These are phyloP conservation scores for Epizoanthus scotinus DNA, from an alignment of 92 coral and sea anemone species.

Conservation along the genomic window DNA sequence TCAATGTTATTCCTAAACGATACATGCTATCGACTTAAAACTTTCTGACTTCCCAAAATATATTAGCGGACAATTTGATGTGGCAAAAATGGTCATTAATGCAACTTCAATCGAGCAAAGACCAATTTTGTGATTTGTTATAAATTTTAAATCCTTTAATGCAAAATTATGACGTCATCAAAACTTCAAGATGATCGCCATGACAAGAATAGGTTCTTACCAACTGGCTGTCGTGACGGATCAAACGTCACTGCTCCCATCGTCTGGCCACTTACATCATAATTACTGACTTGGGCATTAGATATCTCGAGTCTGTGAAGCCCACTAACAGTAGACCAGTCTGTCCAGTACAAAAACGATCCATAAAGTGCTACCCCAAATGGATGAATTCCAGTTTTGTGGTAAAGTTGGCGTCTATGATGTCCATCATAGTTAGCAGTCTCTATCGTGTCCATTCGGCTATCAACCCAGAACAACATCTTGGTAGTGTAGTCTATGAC, in stretches of 20 bases:
- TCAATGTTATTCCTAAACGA: too few relatives aligned
- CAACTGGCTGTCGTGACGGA: constrained; percentile 62
- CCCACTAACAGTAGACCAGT: constrained; percentile 41
- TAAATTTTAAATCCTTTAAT: too few relatives aligned
- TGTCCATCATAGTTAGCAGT: constrained; percentile 47
- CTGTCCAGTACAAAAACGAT: constrained; percentile 52
- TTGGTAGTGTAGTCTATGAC: constrained; percentile 42
- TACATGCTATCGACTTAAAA: too few relatives aligned
- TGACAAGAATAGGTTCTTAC: constrained; percentile 25
- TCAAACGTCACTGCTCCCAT: constrained; percentile 65
- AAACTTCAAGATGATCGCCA: too few relatives aligned
- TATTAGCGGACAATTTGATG: too few relatives aligned
- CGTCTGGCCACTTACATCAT: constrained; percentile 26
- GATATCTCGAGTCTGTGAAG: constrained; percentile 43
- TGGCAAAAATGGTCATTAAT: too few relatives aligned
- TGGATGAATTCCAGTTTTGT: constrained; percentile 34
- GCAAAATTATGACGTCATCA: too few relatives aligned
- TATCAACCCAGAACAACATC: constrained; percentile 59
- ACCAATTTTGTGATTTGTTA: too few relatives aligned
- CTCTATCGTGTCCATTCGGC: constrained; percentile 45
- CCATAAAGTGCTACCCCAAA: constrained; percentile 53
- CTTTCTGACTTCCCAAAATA: too few relatives aligned
- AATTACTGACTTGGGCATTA: constrained; percentile 41
- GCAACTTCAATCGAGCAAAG: too few relatives aligned
- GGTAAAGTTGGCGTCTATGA: constrained; percentile 19